Evolutionary conservation across 2,113 vertebrate genomes (phyloP).

Genomic region (Symphodus melops): DNA sequence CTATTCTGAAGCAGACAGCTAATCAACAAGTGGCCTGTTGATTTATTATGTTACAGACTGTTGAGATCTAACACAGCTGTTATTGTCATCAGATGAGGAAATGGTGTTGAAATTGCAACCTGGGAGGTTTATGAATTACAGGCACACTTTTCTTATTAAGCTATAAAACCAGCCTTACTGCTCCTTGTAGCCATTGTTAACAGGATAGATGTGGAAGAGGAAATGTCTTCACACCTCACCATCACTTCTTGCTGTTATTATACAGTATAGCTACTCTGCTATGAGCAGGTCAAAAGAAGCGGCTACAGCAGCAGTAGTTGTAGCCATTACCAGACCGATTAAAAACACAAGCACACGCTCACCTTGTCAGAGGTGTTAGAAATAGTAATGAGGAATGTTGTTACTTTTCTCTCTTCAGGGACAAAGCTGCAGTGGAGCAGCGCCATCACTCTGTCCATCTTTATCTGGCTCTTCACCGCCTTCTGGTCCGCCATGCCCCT

Average conservation of each 20-base stretch:
- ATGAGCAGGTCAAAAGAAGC: no score
- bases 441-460: slow-evolving; percentile 81
- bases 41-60: background rate
- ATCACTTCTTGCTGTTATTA: background rate
- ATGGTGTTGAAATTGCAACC: background rate
- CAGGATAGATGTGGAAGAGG: background rate
- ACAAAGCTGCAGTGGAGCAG: slow-evolving; percentile 91
- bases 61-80: background rate
- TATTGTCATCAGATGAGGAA: background rate
- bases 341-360: background rate
- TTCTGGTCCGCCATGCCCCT: slow-evolving; percentile 96
- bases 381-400: background rate
- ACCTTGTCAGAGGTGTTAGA: background rate
- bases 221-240: background rate
- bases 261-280: background rate
- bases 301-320: background rate
- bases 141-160: background rate
- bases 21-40: slow-evolving; percentile 4
- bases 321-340: background rate
- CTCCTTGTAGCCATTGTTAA: background rate
- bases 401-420: slow-evolving; percentile 75
- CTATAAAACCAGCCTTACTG: background rate
- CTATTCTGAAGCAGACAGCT: slow-evolving; percentile 2
- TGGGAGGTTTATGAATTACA: background rate
- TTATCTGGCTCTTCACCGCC: slow-evolving; percentile 90